These are phyloP conservation scores for silkworm (Bombyx mori) DNA, from an alignment of 1,140 invertebrate species.

Conservation along the genomic window DNA sequence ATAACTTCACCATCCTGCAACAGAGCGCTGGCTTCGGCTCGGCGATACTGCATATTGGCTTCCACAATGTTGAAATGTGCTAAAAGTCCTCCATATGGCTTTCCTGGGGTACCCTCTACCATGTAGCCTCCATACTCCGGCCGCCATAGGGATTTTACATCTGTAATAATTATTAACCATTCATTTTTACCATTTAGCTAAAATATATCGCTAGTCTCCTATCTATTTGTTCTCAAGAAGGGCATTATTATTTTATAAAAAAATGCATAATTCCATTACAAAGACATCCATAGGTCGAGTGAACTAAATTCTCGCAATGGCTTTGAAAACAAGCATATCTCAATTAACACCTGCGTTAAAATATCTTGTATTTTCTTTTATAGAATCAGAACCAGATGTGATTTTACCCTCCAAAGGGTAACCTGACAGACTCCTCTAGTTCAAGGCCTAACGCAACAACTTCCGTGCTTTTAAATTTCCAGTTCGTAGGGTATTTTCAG, in stretches of 20 bases:
- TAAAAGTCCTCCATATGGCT: constrained; percentile 92
- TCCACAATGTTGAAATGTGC: constrained; percentile 99
- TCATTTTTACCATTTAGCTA: neutral
- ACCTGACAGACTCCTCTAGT: too few species aligned
- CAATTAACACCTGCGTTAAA: too few species aligned
- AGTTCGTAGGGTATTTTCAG: too few species aligned
- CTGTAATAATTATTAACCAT: constrained; percentile 40
- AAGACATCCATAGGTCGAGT: too few species aligned
- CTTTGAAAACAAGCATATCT: too few species aligned
- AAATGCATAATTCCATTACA: too few species aligned
- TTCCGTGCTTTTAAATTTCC: too few species aligned
- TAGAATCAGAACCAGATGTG: too few species aligned
- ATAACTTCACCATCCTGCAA: constrained; percentile 87
- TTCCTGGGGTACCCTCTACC: constrained; percentile 99
- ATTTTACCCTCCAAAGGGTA: too few species aligned
- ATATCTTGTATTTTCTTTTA: too few species aligned
- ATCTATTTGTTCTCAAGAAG: neutral
- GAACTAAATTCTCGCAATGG: too few species aligned
- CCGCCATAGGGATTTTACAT: constrained; percentile 92
- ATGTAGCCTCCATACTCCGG: constrained; percentile 99
- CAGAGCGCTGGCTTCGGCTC: constrained; percentile 87
- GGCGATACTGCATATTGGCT: constrained; percentile 93
- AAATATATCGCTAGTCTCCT: neutral
- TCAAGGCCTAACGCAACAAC: too few species aligned
- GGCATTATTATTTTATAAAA: neutral